Evolutionary conservation across 2,888 invertebrate species (phyloP).

Genomic region (Hyposoter didymator): DNA sequence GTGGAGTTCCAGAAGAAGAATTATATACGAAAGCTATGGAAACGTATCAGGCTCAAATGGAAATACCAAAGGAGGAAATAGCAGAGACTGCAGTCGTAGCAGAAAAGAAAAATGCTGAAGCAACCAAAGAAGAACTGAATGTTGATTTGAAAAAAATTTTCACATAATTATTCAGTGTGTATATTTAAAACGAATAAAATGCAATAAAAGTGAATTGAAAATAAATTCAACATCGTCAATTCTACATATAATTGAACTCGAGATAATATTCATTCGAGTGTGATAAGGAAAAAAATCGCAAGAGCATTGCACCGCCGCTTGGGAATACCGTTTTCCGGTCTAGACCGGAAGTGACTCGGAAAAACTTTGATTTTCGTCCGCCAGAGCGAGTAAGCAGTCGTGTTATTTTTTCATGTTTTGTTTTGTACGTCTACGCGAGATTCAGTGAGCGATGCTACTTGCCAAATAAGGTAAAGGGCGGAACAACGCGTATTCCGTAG

Average conservation of each 20-base stretch:
- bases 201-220: not conserved
- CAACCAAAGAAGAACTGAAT: not conserved
- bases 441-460: conserved; percentile 50
- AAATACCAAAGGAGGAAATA: not conserved
- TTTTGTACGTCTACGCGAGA: conserved; percentile 42
- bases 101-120: not conserved
- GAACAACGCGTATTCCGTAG: conserved; percentile 76
- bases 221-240: too few relatives aligned
- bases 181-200: conserved; percentile 16
- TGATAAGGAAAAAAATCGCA: not conserved
- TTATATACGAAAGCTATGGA: conserved; percentile 72
- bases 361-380: conserved; percentile 34
- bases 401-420: not conserved
- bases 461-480: conserved; percentile 82
- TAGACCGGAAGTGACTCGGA: not conserved
- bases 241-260: too few relatives aligned
- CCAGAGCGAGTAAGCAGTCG: conserved; percentile 27
- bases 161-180: conserved; percentile 12
- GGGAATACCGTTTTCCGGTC: conserved; percentile 16
- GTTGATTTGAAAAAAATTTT: conserved; percentile 47
- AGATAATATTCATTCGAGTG: not conserved
- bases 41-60: conserved; percentile 29
- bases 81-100: not conserved
- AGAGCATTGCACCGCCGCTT: not conserved
- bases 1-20: conserved; percentile 63